Evolutionary conservation across 1,140 invertebrate species (phyloP), one percentile per base, ranked within the genome.

Genomic region (Pseudomyrmex cubaensis): DNA sequence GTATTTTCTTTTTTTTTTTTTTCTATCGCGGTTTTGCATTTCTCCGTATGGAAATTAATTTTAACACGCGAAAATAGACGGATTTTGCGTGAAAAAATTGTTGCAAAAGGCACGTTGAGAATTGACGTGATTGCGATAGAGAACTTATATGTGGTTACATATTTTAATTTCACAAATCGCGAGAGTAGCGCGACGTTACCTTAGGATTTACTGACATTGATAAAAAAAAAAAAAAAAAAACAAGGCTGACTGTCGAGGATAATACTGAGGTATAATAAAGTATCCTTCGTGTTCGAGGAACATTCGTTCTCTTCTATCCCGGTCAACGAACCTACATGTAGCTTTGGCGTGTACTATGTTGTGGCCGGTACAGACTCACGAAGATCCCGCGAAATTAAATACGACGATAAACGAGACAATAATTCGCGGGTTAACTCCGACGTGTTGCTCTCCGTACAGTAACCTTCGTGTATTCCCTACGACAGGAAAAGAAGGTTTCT

Each of bases 351-450:
- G 48, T 17, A 48, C 46, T n/a, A 17, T 35, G 22, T 35, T 20
- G 12, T 54, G 15, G 5, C 22, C 52, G 12, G 44, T 9, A n/a
- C 17, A 48, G 76, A 70, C n/a, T 25, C 52, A 48, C 66, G 76
- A 20, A 25, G 46, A 61, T 80, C 66, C 66, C 76, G 15, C 54
- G 20, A 72, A 80, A 80, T 80, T 80, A 80, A 80, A 80, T 80
- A 80, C 66, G 76, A 50, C 8, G 44, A 22, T 72, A 72, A 85
- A 62, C 54, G 57, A 63, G 80, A 82, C 59, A 76, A 82, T 74
- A 82, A 82, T 67, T 84, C 75, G 75, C 50, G 20, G 61, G 62
- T 77, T 83, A 83, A 66, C 70, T 74, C 70, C 44, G 62, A 77
- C 52, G 22, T 64, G 35, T 7, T 35, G 35, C 35, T 35, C 3